Conservation (phyloP, 2,888 invertebrate genomes). For the Penaeus monodon region DNA sequence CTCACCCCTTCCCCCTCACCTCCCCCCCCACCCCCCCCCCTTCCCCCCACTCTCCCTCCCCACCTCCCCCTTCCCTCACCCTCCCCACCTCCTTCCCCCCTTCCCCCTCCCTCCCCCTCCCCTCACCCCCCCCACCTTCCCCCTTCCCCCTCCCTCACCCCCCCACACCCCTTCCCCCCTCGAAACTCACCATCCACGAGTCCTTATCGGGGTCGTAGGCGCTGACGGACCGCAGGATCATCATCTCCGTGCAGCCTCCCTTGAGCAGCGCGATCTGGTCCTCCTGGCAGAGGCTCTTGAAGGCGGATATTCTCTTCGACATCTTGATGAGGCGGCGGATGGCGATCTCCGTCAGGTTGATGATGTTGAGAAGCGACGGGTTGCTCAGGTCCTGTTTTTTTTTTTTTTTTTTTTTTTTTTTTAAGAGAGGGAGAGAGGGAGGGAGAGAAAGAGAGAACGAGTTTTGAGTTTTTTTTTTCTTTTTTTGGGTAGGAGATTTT, state of each 20-base stretch:
- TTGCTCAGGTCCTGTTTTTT: conserved; percentile 57
- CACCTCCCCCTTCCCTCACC: too few relatives aligned
- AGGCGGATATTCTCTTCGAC: conserved; percentile 78
- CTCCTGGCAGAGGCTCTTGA: conserved; percentile 93
- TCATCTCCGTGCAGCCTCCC: conserved; percentile 96
- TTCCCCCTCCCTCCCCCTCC: too few relatives aligned
- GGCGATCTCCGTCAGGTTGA: conserved; percentile 91
- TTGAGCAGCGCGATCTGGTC: conserved; percentile 91
- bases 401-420: neutral
- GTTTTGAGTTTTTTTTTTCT: too few relatives aligned
- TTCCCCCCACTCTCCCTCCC: too few relatives aligned
- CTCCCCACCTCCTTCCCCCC: too few relatives aligned
- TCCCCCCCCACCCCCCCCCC: too few relatives aligned
- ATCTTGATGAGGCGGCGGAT: conserved; percentile 81
- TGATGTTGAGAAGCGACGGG: conserved; percentile 79
- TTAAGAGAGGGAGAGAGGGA: neutral
- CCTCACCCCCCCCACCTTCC: too few relatives aligned
- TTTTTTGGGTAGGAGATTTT: too few relatives aligned
- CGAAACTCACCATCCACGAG: conserved; percentile 83
- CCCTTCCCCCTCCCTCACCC: neutral
- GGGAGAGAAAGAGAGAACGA: neutral
- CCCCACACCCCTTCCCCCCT: neutral
- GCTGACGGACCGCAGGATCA: conserved; percentile 92
- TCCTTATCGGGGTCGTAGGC: conserved; percentile 90
- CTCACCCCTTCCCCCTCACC: too few relatives aligned